Percentiles rank a stretch among this genome's conserved stretches.
phyloP scores from a whole-genome alignment of 1,140 invertebrate species.

The Onthophagus taurus region DNA sequence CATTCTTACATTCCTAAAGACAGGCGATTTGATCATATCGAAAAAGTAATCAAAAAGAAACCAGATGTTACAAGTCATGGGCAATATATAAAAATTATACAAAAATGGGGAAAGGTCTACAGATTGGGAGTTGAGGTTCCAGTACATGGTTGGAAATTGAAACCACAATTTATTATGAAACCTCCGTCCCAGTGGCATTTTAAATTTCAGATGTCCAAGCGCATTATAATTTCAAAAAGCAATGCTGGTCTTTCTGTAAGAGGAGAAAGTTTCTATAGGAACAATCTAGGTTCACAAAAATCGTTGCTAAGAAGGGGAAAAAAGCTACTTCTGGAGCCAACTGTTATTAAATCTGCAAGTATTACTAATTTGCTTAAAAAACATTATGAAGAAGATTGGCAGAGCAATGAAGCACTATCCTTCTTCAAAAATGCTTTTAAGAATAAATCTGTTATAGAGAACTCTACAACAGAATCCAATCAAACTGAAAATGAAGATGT shows the following conservation, averaged over 20 bases:
- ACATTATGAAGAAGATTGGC: neutral
- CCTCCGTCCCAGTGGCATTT: too few relatives aligned
- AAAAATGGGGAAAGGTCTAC: conserved; percentile 1
- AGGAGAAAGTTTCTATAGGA: conserved; percentile 1
- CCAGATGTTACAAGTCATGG: conserved; percentile 17
- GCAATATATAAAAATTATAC: conserved; percentile 2
- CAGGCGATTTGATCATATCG: conserved; percentile 25
- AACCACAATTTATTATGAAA: too few relatives aligned
- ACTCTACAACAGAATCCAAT: too few relatives aligned
- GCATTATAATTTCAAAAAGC: too few relatives aligned
- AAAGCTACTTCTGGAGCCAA: neutral
- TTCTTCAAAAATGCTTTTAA: too few relatives aligned
- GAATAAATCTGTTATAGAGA: too few relatives aligned
- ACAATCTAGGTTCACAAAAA: conserved; percentile 1
- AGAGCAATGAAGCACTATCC: neutral
- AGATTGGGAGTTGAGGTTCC: neutral
- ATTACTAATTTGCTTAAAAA: conserved; percentile 1
- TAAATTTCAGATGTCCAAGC: too few relatives aligned
- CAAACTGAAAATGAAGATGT: too few relatives aligned
- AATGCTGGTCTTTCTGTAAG: neutral
- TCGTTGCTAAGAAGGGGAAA: conserved; percentile 1
- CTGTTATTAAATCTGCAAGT: neutral
- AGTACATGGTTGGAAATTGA: neutral
- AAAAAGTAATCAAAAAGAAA: conserved; percentile 24
- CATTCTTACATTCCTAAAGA: conserved; percentile 29